Conservation (phyloP, 2,797 vertebrate species). For the Podarcis lilfordi region DNA sequence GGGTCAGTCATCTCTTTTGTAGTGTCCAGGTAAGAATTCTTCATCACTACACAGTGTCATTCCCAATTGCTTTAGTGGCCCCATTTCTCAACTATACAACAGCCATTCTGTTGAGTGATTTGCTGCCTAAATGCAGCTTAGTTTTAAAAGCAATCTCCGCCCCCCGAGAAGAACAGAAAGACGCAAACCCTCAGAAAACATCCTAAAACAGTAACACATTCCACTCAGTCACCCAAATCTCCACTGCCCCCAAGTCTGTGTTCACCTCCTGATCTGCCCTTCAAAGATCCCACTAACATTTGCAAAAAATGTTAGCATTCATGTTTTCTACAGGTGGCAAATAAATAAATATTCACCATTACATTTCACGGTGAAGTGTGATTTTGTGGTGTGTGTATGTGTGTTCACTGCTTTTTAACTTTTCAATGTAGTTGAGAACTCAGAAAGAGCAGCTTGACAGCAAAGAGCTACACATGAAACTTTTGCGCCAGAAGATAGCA, state of each 20-base stretch:
- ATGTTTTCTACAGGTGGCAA: background rate
- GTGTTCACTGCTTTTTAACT: background rate
- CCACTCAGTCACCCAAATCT: background rate
- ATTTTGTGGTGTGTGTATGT: background rate
- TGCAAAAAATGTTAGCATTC: background rate
- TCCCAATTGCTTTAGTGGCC: no score
- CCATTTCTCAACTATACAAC: no score
- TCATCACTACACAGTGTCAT: no score
- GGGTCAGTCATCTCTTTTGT: no score
- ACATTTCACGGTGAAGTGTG: conserved; percentile 32
- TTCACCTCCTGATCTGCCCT: background rate
- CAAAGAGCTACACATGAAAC: conserved; percentile 87
- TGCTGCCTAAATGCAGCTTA: no score
- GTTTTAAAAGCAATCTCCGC: no score
- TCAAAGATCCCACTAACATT: background rate
- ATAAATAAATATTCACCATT: background rate
- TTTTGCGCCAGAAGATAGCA: conserved; percentile 87
- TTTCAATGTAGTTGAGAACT: conserved; percentile 81
- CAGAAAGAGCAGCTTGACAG: conserved; percentile 89
- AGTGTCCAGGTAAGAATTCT: no score
- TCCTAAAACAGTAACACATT: no score
- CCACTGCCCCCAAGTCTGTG: background rate
- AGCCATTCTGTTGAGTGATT: no score
- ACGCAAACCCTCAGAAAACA: no score
- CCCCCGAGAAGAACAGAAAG: no score